Percentiles rank a stretch among this genome's conserved stretches.
Evolutionary conservation across 2,113 vertebrate genomes (phyloP).

Genomic region (Mobula birostris): DNA sequence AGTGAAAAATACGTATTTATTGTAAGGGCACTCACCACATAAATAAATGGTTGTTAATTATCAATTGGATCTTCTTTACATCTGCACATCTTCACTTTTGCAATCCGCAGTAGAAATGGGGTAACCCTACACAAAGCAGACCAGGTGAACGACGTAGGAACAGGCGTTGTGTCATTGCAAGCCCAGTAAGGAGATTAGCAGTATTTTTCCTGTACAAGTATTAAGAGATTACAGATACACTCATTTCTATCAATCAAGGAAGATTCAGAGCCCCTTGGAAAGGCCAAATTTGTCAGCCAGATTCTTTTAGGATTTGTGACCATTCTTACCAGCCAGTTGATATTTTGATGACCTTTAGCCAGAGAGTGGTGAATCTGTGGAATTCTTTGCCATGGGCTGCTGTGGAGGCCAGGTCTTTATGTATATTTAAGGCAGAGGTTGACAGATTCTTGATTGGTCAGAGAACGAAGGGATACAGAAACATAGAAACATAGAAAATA

Average conservation of each 20-base stretch:
- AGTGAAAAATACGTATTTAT: background rate
- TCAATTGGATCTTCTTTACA: background rate
- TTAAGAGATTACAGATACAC: background rate
- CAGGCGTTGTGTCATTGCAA: background rate
- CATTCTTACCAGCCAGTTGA: background rate
- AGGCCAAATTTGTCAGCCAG: background rate
- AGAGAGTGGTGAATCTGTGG: too few relatives aligned
- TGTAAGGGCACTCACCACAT: background rate
- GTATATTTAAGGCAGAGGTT: too few relatives aligned
- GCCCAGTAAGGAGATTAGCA: background rate
- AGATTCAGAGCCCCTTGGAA: too few relatives aligned
- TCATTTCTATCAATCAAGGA: background rate
- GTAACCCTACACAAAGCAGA: background rate
- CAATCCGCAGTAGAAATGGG: background rate
- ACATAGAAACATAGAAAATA: too few relatives aligned
- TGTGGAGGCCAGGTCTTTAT: too few relatives aligned
- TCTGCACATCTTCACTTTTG: background rate
- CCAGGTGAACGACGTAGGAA: background rate
- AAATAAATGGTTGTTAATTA: slow-evolving; percentile 12
- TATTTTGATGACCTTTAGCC: background rate
- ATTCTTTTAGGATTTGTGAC: background rate
- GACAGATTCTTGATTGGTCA: too few relatives aligned
- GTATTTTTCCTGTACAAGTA: background rate
- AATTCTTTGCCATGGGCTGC: too few relatives aligned
- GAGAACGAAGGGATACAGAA: too few relatives aligned